Evolutionary conservation across 2,888 invertebrate species (phyloP).

Genomic region (Drosophila prostipennis): DNA sequence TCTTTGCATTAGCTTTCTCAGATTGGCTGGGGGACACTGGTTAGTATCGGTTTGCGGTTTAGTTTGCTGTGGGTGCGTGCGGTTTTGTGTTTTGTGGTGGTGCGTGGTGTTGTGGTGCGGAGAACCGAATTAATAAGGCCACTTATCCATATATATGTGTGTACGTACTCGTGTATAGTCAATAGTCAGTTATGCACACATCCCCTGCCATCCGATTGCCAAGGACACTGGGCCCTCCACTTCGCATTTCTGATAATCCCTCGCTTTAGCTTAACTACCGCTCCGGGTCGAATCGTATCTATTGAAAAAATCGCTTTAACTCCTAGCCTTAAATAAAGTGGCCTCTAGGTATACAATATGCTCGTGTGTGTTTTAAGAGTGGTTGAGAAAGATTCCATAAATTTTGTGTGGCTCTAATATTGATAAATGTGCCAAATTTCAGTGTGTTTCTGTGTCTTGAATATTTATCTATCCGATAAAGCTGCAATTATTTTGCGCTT

Average conservation of each 20-base stretch:
- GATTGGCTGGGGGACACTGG: constrained; percentile 9
- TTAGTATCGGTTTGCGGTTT: constrained; percentile 16
- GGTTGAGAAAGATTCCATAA: constrained; percentile 21
- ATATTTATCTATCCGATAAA: constrained; percentile 35
- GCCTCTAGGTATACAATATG: constrained; percentile 42
- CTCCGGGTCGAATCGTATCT: constrained; percentile 15
- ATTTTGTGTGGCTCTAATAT: constrained; percentile 21
- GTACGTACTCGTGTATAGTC: constrained; percentile 49
- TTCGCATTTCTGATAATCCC: constrained; percentile 27
- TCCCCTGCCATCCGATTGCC: constrained; percentile 13
- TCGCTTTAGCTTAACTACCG: constrained; percentile 4
- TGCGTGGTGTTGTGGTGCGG: constrained; percentile 38
- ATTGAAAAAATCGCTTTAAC: constrained; percentile 15
- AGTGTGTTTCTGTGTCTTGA: constrained; percentile 13
- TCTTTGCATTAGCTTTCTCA: constrained; percentile 18
- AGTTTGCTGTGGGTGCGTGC: constrained; percentile 6
- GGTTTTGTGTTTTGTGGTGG: constrained; percentile 10
- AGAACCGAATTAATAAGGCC: constrained; percentile 50
- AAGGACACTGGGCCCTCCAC: constrained; percentile 3
- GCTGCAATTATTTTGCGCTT: constrained; percentile 34
- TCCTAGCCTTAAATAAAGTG: constrained; percentile 54
- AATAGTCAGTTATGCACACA: constrained; percentile 58
- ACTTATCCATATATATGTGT: constrained; percentile 47
- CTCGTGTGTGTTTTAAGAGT: constrained; percentile 13
- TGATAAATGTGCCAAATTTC: constrained; percentile 25